Conservation (phyloP, 2,797 vertebrate genomes). For the Nannoperca obscura region DNA sequence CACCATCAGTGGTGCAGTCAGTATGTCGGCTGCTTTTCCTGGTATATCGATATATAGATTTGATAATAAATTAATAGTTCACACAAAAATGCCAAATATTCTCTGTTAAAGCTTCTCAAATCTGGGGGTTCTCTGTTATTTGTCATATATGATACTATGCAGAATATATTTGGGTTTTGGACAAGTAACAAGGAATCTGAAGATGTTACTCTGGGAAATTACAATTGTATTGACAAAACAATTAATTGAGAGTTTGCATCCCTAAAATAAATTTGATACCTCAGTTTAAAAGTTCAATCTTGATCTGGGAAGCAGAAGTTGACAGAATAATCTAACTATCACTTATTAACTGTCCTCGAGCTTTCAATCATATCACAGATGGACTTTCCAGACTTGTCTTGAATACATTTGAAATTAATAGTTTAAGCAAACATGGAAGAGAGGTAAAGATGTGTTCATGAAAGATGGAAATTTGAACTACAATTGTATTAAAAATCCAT, state of each 20-base stretch:
- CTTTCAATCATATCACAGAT: neutral
- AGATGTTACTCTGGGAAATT: neutral
- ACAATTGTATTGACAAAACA: neutral
- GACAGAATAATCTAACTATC: neutral
- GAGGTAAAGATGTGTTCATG: neutral
- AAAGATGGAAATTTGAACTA: neutral
- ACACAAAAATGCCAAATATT: neutral
- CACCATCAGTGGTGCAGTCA: constrained; percentile 28
- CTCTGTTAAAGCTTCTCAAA: neutral
- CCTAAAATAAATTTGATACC: neutral
- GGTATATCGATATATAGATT: neutral
- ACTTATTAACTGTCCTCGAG: neutral
- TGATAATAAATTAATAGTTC: no score
- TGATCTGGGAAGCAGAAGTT: neutral
- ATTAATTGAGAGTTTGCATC: neutral
- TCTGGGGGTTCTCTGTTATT: neutral
- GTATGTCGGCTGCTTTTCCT: neutral
- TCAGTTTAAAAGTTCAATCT: neutral
- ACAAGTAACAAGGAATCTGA: neutral
- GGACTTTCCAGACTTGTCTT: neutral
- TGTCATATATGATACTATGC: neutral
- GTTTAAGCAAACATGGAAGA: neutral
- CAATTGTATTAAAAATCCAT: neutral
- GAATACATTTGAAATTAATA: neutral
- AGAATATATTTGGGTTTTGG: neutral